Conservation (phyloP, 1,140 invertebrate species). For the Drosophila seguyi region DNA sequence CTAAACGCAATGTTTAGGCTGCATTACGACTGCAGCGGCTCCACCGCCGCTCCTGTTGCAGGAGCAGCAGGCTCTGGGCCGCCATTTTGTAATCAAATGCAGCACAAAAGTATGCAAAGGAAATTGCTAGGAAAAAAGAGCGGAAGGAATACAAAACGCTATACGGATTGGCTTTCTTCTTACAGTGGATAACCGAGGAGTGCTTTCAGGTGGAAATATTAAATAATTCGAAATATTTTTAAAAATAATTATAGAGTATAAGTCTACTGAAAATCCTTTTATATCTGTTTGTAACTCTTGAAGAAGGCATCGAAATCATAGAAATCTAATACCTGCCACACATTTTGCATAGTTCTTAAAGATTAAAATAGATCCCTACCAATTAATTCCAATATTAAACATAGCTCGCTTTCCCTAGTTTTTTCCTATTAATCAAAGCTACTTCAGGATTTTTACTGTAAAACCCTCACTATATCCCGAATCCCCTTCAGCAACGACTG, state of each 20-base stretch:
- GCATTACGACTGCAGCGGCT: slow-evolving; percentile 64
- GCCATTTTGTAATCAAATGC: slow-evolving; percentile 78
- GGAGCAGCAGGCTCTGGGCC: slow-evolving; percentile 13
- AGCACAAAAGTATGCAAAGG: slow-evolving; percentile 76
- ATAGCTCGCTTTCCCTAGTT: rapidly evolving
- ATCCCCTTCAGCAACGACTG: slow-evolving; percentile 25
- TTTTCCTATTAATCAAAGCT: slow-evolving; percentile 14
- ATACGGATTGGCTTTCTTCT: slow-evolving; percentile 56
- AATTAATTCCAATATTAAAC: too few relatives aligned
- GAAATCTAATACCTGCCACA: background rate
- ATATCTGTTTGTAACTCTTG: background rate
- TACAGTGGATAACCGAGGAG: slow-evolving; percentile 38
- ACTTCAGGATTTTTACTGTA: slow-evolving; percentile 46
- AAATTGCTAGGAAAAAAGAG: slow-evolving; percentile 47
- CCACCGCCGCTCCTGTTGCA: slow-evolving; percentile 11
- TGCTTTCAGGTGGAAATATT: background rate
- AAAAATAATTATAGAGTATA: background rate
- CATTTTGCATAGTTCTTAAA: background rate
- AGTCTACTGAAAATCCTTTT: background rate
- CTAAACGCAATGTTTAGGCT: slow-evolving; percentile 79
- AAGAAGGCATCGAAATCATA: too few relatives aligned
- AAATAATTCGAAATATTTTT: background rate
- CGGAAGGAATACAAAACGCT: slow-evolving; percentile 12
- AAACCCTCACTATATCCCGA: background rate
- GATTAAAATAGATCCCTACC: background rate